A percentile compares a stretch with the other conserved stretches of the same genome.
These are phyloP conservation scores for Cyprinodon variegatus DNA, from an alignment of 2,113 vertebrate species.

Conservation along the genomic window DNA sequence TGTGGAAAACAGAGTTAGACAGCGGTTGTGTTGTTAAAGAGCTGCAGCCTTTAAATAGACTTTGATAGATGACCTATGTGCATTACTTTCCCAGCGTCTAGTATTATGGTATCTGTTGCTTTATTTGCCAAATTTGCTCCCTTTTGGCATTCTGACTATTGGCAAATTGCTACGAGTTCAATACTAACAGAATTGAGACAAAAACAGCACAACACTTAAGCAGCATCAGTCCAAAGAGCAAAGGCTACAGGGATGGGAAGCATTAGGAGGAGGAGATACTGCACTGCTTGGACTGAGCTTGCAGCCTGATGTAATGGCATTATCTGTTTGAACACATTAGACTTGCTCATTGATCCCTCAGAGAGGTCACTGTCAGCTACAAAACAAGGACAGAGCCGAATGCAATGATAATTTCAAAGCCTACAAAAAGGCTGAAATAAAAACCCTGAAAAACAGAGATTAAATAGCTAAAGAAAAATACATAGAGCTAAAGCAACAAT, in stretches of 20 bases:
- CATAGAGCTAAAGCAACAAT: background rate
- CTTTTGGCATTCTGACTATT: constrained; percentile 41
- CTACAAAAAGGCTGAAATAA: constrained; percentile 43
- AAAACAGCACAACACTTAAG: constrained; percentile 69
- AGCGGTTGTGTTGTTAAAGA: background rate
- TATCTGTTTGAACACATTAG: constrained; percentile 66
- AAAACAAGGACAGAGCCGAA: constrained; percentile 41
- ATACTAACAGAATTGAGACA: constrained; percentile 72
- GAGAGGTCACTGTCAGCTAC: constrained; percentile 47
- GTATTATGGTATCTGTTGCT: constrained; percentile 14
- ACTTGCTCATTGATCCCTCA: constrained; percentile 41
- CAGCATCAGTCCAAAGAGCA: constrained; percentile 50
- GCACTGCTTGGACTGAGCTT: constrained; percentile 32
- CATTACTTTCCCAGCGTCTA: constrained; percentile 36
- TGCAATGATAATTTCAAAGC: constrained; percentile 27
- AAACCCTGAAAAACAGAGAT: constrained; percentile 10
- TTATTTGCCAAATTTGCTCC: constrained; percentile 23
- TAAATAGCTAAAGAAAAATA: background rate
- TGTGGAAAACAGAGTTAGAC: constrained; percentile 5
- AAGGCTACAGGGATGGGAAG: constrained; percentile 37
- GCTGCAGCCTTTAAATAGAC: constrained; percentile 8
- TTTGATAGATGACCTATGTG: constrained; percentile 16
- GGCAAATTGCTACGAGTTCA: constrained; percentile 61
- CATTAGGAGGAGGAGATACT: constrained; percentile 57
- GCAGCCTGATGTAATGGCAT: constrained; percentile 58